Percentiles rank a stretch among this genome's conserved stretches.
These are phyloP conservation scores for Zoanthus sansibaricus DNA, from an alignment of 92 coral and sea anemone genomes.

Conservation along the genomic window DNA sequence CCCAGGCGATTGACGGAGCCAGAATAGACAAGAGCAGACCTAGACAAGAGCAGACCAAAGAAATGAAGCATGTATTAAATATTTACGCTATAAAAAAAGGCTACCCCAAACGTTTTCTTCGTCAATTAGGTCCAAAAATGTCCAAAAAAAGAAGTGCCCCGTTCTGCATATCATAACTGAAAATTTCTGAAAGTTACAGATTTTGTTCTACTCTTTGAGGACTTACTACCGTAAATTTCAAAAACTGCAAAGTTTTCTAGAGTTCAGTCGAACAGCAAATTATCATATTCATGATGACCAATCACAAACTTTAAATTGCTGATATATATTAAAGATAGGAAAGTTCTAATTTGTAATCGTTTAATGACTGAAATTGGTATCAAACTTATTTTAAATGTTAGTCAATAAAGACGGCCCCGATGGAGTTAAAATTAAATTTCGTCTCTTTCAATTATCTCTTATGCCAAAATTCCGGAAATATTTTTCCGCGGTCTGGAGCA, in stretches of 20 bases:
- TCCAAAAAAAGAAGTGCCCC: background rate
- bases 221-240: too few species aligned
- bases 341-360: background rate
- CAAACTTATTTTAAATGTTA: background rate
- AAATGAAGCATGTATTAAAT: slow-evolving; percentile 2
- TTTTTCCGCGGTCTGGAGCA: background rate
- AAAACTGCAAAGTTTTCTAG: too few species aligned
- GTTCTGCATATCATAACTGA: background rate
- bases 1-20: background rate
- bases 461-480: background rate
- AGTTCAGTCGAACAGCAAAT: background rate
- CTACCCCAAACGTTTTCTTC: slow-evolving; percentile 40
- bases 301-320: too few species aligned
- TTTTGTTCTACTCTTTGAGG: background rate
- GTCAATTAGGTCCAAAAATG: background rate
- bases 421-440: background rate
- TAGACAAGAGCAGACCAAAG: background rate
- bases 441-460: background rate
- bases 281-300: too few species aligned
- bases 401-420: background rate
- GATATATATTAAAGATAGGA: too few species aligned
- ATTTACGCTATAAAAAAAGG: slow-evolving; percentile 25
- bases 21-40: slow-evolving; percentile 1
- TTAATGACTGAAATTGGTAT: background rate
- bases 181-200: background rate